phyloP scores from a whole-genome alignment of 2,113 vertebrate species.

The Corythoichthys haematopterus region DNA sequence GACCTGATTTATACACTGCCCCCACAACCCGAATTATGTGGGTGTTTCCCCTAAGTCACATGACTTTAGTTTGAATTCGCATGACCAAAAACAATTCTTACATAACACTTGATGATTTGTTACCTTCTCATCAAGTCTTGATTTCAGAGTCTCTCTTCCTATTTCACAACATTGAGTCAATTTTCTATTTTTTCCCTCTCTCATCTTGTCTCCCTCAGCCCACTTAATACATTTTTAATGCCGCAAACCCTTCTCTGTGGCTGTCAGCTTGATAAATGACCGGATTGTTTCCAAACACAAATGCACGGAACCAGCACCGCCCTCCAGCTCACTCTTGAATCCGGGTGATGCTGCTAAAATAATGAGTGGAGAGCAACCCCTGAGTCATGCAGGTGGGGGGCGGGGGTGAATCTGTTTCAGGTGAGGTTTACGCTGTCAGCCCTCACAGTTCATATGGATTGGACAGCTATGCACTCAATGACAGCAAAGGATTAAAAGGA shows the following conservation, averaged over 20 bases:
- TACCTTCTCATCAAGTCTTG: neutral
- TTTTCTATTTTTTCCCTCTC: neutral
- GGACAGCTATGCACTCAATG: no score
- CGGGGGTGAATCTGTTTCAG: neutral
- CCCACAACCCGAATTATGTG: constrained; percentile 3
- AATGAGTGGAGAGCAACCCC: neutral
- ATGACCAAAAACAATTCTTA: neutral
- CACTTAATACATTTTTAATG: constrained; percentile 8
- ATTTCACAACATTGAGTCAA: constrained; percentile 2
- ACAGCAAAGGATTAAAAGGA: no score
- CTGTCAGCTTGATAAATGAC: constrained; percentile 4
- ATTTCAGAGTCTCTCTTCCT: neutral
- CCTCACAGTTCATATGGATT: no score
- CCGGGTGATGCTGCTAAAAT: neutral
- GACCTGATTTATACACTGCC: constrained; percentile 55
- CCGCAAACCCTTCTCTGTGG: neutral
- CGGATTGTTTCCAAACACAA: constrained; percentile 12
- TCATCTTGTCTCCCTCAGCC: constrained; percentile 1
- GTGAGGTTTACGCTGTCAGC: no score
- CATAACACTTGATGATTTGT: neutral
- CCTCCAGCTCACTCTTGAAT: neutral
- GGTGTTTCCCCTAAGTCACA: constrained; percentile 55
- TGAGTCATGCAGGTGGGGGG: neutral
- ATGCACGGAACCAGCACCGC: neutral
- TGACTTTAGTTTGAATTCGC: constrained; percentile 13